Evolutionary conservation across 2,113 vertebrate genomes (phyloP).

Genomic region (Burhinus oedicnemus): DNA sequence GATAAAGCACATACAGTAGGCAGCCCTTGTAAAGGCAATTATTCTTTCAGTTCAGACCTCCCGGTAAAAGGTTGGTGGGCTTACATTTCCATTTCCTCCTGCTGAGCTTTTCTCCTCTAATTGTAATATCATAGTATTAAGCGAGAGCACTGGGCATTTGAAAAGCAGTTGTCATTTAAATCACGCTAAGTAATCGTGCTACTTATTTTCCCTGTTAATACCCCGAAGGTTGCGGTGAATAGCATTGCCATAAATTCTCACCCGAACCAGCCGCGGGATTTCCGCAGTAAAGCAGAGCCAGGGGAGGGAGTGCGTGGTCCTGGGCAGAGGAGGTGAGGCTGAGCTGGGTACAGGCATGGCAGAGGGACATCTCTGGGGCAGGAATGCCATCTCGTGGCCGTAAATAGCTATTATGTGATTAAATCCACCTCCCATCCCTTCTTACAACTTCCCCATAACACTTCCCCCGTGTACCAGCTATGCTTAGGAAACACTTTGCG

Average conservation of each 20-base stretch:
- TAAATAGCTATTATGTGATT: slow-evolving; percentile 1
- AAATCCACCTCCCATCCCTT: not conserved
- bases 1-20: not conserved
- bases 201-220: not conserved
- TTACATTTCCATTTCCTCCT: not conserved
- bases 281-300: not conserved
- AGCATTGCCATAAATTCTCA: not conserved
- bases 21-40: not conserved
- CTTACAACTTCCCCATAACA: not conserved
- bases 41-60: not conserved
- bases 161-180: not conserved
- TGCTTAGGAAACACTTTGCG: not conserved
- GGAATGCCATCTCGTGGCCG: slow-evolving; percentile 74
- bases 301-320: not conserved
- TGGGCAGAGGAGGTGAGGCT: not conserved
- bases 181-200: not conserved
- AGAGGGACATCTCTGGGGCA: slow-evolving; percentile 34
- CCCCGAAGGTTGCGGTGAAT: not conserved
- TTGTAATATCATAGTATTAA: not conserved
- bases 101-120: slow-evolving; percentile 4
- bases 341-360: not conserved
- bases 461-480: not conserved
- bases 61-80: not conserved
- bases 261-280: not conserved
- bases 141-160: not conserved